A percentile compares a stretch with the other conserved stretches of the same genome.
Conservation (phyloP, 2,113 vertebrate genomes). For the Nothoprocta pentlandii region DNA sequence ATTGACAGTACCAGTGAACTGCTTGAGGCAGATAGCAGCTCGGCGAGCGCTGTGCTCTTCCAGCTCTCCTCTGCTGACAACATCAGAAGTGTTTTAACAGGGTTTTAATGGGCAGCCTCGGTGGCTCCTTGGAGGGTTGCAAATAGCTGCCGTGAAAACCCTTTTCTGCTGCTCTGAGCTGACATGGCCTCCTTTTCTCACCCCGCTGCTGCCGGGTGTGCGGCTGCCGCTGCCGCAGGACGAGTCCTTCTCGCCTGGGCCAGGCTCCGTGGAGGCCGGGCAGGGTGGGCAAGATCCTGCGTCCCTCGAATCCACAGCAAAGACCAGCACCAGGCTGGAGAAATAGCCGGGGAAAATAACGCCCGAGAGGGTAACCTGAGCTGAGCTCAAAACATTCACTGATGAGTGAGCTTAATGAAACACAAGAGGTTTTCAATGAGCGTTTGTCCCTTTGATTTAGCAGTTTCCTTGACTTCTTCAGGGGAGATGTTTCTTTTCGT, state of each 20-base stretch:
- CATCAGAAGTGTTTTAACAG: slow-evolving; percentile 99
- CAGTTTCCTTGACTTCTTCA: slow-evolving; percentile 40
- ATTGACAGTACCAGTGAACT: slow-evolving; percentile 93
- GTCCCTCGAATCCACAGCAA: not conserved
- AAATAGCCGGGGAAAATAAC: not conserved
- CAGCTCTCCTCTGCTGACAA: slow-evolving; percentile 90
- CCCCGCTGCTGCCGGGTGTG: slow-evolving; percentile 75
- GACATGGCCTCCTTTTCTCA: slow-evolving; percentile 87
- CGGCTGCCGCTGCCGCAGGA: slow-evolving; percentile 40
- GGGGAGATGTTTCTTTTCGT: slow-evolving; percentile 44
- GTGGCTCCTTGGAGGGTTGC: slow-evolving; percentile 91
- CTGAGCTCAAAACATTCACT: not conserved
- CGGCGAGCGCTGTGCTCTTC: slow-evolving; percentile 78
- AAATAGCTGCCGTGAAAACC: slow-evolving; percentile 89
- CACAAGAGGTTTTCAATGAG: slow-evolving; percentile 49
- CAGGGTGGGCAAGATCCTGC: slow-evolving; percentile 10
- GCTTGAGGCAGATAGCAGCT: slow-evolving; percentile 88
- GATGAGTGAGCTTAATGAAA: slow-evolving; percentile 62
- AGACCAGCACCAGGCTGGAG: not conserved
- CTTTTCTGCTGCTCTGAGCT: slow-evolving; percentile 80
- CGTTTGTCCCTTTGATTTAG: slow-evolving; percentile 53
- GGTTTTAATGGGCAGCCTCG: slow-evolving; percentile 96
- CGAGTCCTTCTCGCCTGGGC: slow-evolving; percentile 49
- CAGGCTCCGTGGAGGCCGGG: slow-evolving; percentile 3
- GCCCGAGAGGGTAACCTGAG: rapidly evolving